A percentile compares a stretch with the other conserved stretches of the same genome.
phyloP scores from a whole-genome alignment of 2,888 invertebrate species.

The Chloroclystis v-ata region DNA sequence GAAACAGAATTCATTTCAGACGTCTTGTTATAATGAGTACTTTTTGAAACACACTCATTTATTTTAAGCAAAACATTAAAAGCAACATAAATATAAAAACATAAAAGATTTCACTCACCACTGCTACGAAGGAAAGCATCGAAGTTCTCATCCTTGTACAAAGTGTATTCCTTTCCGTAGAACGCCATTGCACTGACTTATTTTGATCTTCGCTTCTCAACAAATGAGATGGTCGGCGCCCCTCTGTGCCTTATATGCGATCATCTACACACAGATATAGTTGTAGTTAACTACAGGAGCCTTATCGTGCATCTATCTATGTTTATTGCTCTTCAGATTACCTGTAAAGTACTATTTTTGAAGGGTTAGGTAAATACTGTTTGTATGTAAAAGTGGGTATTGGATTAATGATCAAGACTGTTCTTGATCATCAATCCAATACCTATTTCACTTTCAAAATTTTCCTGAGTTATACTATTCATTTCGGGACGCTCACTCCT shows the following conservation, averaged over 20 bases:
- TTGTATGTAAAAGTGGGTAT: too few relatives aligned
- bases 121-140: slow-evolving; percentile 18
- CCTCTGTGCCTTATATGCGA: slow-evolving; percentile 18
- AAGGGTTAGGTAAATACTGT: too few relatives aligned
- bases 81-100: not conserved
- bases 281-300: not conserved
- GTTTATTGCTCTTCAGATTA: slow-evolving; percentile 10
- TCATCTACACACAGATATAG: slow-evolving; percentile 6
- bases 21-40: too few relatives aligned
- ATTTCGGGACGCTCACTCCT: too few relatives aligned
- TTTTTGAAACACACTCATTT: too few relatives aligned
- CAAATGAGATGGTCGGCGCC: slow-evolving; percentile 17
- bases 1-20: too few relatives aligned
- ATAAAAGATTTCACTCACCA: slow-evolving; percentile 17
- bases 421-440: too few relatives aligned
- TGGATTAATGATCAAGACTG: too few relatives aligned
- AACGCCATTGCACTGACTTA: slow-evolving; percentile 22
- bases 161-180: slow-evolving; percentile 21
- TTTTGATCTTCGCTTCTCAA: slow-evolving; percentile 7
- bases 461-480: too few relatives aligned
- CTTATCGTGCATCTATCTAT: slow-evolving; percentile 7
- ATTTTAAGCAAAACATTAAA: too few relatives aligned
- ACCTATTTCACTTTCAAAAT: too few relatives aligned
- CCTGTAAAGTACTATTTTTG: too few relatives aligned
- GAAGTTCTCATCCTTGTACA: slow-evolving; percentile 27